Base-by-base conservation (phyloP, 2,888 invertebrate species). In the Poecilobothrus nobilitatus region DNA sequence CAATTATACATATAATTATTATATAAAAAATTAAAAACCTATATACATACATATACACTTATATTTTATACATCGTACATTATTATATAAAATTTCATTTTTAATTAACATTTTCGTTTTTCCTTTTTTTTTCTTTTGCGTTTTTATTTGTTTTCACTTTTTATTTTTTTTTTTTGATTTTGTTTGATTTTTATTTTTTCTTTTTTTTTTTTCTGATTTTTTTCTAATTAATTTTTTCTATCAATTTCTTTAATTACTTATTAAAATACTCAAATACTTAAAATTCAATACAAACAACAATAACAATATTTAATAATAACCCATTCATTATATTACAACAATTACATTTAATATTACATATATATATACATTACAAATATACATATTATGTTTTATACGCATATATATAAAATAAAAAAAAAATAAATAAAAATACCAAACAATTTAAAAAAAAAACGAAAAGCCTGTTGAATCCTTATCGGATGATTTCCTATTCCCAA, bases 401-500 rank as follows among this genome's bases (percentile, higher is more conserved):
- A 7, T 18, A 61, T 61, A n/a, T 61, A 15, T 20, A 6, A 61
- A 61, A 61, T 61, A 68, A 65, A 70, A 68, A 72, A 70, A 71
- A 68, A 63, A 70, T 69, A 69, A 66, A 64, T 78, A 70, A 44
- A 37, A 67, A 41, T 61, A 65, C 67, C 62, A 65, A 66, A 53
- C 66, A 66, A 66, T 67, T 68, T 67, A 64, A 71, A 66, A 71
- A 68, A 70, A 71, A 53, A 18, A 9, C 15, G 2, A 18, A 53
- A 53, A 96, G 95, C 95, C 96, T 81, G 94, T 95, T 82, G 95
- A 97, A 84, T 93, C 94, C 82, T 87, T 97, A 82, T 95, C 95
- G 78, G 97, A 98, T 84, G 97, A 98, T 88, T 96, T 97, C 89
- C 90, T 97, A 80, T 97, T 97, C 87, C 97, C 97, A 80, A 96